phyloP scores from a whole-genome alignment of 1,140 invertebrate species.

The Pristionchus pacificus region DNA sequence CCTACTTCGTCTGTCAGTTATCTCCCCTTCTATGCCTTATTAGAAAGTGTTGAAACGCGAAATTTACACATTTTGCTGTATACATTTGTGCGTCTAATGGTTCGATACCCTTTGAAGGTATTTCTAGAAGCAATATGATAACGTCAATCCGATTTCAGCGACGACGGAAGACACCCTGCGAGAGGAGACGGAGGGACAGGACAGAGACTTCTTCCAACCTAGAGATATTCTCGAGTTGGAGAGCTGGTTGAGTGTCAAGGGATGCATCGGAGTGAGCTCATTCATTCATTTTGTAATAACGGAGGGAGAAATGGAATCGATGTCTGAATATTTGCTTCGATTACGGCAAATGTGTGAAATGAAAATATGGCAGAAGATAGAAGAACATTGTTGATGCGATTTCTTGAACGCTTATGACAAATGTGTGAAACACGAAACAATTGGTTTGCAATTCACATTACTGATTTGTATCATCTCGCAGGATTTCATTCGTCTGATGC shows the following conservation, averaged over 20 bases:
- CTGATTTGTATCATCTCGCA: neutral
- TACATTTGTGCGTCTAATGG: neutral
- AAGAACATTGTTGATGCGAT: neutral
- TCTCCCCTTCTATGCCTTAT: conserved; percentile 44
- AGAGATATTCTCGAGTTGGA: neutral
- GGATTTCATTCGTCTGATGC: conserved; percentile 30
- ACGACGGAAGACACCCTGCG: no score
- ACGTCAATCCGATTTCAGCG: no score
- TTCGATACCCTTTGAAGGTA: conserved; percentile 13
- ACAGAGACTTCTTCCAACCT: neutral
- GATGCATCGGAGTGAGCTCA: neutral
- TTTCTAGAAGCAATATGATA: no score
- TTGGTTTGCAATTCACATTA: conserved; percentile 1
- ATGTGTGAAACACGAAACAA: neutral
- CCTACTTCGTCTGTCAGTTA: neutral
- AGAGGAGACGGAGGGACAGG: neutral
- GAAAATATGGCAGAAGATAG: neutral
- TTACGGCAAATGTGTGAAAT: neutral
- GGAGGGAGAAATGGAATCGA: no score
- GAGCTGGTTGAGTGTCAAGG: neutral
- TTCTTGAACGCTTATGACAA: neutral
- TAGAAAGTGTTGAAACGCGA: conserved; percentile 4
- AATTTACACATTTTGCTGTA: conserved; percentile 5
- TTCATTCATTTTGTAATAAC: no score
- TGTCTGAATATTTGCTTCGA: no score